A percentile compares a stretch with the other conserved stretches of the same genome.
These are phyloP conservation scores for Chelonus formosanus DNA, from an alignment of 2,888 invertebrate genomes.

Conservation along the genomic window DNA sequence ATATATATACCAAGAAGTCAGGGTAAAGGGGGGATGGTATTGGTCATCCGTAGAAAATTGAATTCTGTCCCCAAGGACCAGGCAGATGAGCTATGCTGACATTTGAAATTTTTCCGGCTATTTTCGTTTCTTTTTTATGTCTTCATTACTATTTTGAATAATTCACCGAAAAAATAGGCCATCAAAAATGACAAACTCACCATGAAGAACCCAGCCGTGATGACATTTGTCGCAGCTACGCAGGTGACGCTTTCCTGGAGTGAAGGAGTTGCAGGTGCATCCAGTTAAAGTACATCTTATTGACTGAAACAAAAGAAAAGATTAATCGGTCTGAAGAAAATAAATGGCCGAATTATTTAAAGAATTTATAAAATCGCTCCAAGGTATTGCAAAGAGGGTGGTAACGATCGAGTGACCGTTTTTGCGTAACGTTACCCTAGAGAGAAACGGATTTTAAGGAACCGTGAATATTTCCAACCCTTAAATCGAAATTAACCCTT, in stretches of 20 bases:
- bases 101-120: slow-evolving; percentile 46
- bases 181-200: slow-evolving; percentile 66
- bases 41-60: slow-evolving; percentile 65
- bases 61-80: slow-evolving; percentile 62
- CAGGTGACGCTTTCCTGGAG: slow-evolving; percentile 73
- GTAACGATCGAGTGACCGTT: slow-evolving; percentile 56
- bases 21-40: slow-evolving; percentile 50
- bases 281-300: slow-evolving; percentile 74
- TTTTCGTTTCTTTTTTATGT: background rate
- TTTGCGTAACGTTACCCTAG: slow-evolving; percentile 58
- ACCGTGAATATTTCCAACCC: slow-evolving; percentile 62
- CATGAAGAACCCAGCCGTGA: slow-evolving; percentile 80
- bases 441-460: slow-evolving; percentile 62
- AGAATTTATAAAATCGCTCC: slow-evolving; percentile 49
- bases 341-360: slow-evolving; percentile 27
- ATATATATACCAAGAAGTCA: slow-evolving; percentile 19
- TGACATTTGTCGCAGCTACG: slow-evolving; percentile 76
- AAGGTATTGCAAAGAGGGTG: slow-evolving; percentile 45
- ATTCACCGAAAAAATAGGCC: background rate
- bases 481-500: slow-evolving; percentile 58
- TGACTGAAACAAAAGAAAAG: slow-evolving; percentile 65
- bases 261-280: slow-evolving; percentile 76
- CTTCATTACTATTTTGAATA: background rate
- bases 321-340: slow-evolving; percentile 10
- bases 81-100: slow-evolving; percentile 60